A percentile compares a stretch with the other conserved stretches of the same genome.
These are phyloP conservation scores for Varanus salvator DNA, from an alignment of 2,113 vertebrate species.

Conservation along the genomic window DNA sequence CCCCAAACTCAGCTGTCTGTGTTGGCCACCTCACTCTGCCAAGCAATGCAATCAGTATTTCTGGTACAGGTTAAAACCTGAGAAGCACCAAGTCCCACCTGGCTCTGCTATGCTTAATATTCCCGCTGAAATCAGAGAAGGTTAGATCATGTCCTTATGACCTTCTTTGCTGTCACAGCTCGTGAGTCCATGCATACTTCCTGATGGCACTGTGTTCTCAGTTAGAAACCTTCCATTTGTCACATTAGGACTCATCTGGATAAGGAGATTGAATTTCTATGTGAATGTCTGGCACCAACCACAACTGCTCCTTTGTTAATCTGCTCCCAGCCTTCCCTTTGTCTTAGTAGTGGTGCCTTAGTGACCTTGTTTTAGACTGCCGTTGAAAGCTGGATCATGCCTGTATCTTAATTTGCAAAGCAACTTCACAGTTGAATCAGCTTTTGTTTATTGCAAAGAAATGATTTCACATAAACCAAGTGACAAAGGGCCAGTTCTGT, in stretches of 20 bases:
- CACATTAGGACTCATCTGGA: neutral
- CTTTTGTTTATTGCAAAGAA: neutral
- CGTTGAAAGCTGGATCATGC: neutral
- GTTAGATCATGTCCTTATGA: too few relatives aligned
- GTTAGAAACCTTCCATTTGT: neutral
- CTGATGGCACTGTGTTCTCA: neutral
- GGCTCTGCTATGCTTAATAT: neutral
- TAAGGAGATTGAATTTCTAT: neutral
- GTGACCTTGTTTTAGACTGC: neutral
- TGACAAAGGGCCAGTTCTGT: constrained; percentile 5
- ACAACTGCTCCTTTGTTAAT: neutral
- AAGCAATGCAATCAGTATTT: neutral
- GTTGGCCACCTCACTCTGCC: too few relatives aligned
- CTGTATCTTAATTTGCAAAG: neutral
- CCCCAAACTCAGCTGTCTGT: too few relatives aligned
- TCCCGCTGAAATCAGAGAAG: too few relatives aligned
- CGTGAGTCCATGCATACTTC: neutral
- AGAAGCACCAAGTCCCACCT: neutral
- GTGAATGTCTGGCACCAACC: neutral
- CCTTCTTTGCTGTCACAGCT: neutral
- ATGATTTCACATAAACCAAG: constrained; percentile 7
- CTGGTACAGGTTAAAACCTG: neutral
- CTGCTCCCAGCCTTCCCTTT: neutral
- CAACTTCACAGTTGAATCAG: neutral
- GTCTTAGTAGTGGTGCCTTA: neutral